phyloP scores from a whole-genome alignment of 2,888 invertebrate genomes.

The Hirtodrosophila alboralis region DNA sequence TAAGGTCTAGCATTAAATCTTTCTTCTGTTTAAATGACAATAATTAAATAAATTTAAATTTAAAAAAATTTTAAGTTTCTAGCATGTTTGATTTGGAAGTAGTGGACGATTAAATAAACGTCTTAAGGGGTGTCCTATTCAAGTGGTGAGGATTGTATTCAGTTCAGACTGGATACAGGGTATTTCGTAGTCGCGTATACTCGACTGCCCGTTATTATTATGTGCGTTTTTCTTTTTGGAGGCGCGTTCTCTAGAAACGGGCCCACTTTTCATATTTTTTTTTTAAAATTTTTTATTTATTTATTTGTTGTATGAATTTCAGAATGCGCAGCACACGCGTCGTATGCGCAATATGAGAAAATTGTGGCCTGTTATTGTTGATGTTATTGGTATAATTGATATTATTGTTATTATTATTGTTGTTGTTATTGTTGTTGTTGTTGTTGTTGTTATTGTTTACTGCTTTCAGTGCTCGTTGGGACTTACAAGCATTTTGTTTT shows the following conservation, averaged over 20 bases:
- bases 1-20: too few species aligned
- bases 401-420: slow-evolving; percentile 14
- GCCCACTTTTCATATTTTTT: slow-evolving; percentile 71
- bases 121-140: too few species aligned
- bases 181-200: not conserved
- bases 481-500: slow-evolving; percentile 52
- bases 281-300: slow-evolving; percentile 12
- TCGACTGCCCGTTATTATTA: too few species aligned
- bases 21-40: too few species aligned
- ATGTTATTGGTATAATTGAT: slow-evolving; percentile 18
- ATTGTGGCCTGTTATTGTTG: slow-evolving; percentile 7
- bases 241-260: slow-evolving; percentile 57
- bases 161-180: too few species aligned
- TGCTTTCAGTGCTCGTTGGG: slow-evolving; percentile 3
- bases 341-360: slow-evolving; percentile 61
- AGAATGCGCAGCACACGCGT: slow-evolving; percentile 38
- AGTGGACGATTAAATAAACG: too few species aligned
- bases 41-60: too few species aligned
- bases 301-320: slow-evolving; percentile 13
- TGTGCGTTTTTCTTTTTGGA: slow-evolving; percentile 42
- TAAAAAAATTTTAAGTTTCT: too few species aligned
- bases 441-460: slow-evolving; percentile 29
- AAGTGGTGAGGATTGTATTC: too few species aligned
- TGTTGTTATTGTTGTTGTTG: slow-evolving; percentile 9
- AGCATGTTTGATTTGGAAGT: too few species aligned